Evolutionary conservation across 2,888 invertebrate species (phyloP).

Genomic region (Pteria penguin): DNA sequence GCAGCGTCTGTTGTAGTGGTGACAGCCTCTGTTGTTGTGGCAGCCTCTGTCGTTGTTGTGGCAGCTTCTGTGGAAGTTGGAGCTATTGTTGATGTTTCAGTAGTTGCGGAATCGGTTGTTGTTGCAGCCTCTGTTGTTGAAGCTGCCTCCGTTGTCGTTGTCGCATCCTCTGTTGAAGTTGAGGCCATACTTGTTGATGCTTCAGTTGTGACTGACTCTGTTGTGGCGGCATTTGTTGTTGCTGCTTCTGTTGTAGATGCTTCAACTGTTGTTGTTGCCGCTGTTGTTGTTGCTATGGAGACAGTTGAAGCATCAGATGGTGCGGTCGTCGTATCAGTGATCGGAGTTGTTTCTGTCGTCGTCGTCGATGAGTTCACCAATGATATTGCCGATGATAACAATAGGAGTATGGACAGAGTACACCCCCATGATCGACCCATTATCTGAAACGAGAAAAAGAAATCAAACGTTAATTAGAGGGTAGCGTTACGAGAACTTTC

Average conservation of each 20-base stretch:
- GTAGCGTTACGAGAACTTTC: too few species aligned
- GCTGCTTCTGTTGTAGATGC: too few species aligned
- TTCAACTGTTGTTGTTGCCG: neutral
- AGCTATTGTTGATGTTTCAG: too few species aligned
- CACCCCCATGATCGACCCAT: neutral
- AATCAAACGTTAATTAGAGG: too few species aligned
- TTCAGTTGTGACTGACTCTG: neutral
- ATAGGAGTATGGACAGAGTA: too few species aligned
- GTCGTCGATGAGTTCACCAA: too few species aligned
- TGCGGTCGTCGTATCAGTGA: neutral
- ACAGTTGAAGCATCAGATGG: neutral
- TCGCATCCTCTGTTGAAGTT: neutral
- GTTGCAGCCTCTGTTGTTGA: neutral
- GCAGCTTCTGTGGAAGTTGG: too few species aligned
- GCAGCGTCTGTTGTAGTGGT: neutral
- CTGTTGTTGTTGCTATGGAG: neutral
- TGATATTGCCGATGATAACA: too few species aligned
- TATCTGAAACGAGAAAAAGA: neutral
- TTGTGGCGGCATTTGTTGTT: neutral
- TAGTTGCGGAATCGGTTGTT: neutral
- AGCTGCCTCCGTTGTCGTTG: neutral
- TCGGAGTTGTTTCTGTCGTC: neutral
- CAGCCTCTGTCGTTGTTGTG: neutral
- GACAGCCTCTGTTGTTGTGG: neutral
- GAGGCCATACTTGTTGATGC: neutral